Evolutionary conservation across 1,140 invertebrate genomes (phyloP).

Genomic region (Zophobas atratus): DNA sequence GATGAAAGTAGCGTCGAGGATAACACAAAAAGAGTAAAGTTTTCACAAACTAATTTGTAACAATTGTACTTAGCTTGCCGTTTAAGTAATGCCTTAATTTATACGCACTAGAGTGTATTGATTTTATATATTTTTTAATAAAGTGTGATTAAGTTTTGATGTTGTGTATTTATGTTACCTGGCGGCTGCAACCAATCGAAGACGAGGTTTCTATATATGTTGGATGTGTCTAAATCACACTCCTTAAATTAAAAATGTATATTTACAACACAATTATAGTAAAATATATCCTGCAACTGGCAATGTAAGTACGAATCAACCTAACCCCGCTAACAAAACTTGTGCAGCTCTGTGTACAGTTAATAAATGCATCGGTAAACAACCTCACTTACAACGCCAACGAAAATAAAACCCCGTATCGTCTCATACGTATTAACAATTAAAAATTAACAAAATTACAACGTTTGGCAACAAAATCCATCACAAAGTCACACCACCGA

Average conservation of each 20-base stretch:
- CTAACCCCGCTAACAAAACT: neutral
- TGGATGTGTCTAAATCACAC: too few relatives aligned
- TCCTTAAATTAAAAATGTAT: neutral
- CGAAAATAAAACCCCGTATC: neutral
- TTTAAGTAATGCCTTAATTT: neutral
- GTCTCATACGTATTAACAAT: conserved; percentile 5
- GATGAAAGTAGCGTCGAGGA: conserved; percentile 46
- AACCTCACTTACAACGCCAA: neutral
- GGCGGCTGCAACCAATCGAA: too few relatives aligned
- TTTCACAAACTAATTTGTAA: conserved; percentile 50
- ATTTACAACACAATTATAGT: conserved; percentile 2
- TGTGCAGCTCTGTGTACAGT: neutral
- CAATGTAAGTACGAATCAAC: neutral
- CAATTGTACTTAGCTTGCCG: neutral
- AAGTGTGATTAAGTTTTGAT: neutral
- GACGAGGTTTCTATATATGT: too few relatives aligned
- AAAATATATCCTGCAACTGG: conserved; percentile 3
- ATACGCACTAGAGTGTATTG: neutral
- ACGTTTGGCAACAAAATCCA: conserved; percentile 7
- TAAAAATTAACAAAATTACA: neutral
- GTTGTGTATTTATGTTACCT: neutral
- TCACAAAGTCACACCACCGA: neutral
- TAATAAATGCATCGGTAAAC: neutral
- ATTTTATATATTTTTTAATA: neutral
- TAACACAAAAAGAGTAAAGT: conserved; percentile 26